Conservation (phyloP, 2,888 invertebrate species). For the Sphaerolaimus hirsutus region DNA sequence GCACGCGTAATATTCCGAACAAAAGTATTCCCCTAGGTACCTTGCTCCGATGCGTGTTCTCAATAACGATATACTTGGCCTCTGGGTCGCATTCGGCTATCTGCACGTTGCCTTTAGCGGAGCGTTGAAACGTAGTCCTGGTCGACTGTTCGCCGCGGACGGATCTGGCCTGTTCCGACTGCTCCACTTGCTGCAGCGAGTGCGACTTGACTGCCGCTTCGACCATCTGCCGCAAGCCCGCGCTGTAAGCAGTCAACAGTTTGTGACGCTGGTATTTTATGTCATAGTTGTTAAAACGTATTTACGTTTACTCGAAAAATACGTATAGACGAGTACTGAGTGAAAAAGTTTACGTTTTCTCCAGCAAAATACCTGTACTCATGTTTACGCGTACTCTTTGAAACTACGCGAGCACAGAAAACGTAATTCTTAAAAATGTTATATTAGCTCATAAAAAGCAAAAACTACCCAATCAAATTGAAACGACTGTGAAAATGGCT, state of each 20-base stretch:
- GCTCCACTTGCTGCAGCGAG: slow-evolving; percentile 23
- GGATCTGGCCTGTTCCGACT: slow-evolving; percentile 21
- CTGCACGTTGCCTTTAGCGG: slow-evolving; percentile 30
- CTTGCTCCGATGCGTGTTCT: slow-evolving; percentile 28
- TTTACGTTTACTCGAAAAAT: no score
- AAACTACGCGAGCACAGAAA: no score
- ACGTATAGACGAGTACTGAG: no score
- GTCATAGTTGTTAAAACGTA: no score
- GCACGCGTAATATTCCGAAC: not conserved
- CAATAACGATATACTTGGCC: slow-evolving; percentile 29
- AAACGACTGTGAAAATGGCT: no score
- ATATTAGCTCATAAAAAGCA: no score
- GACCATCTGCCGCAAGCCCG: slow-evolving; percentile 16
- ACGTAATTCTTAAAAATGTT: no score
- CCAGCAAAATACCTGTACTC: no score
- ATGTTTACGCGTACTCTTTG: no score
- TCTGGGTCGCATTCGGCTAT: slow-evolving; percentile 29
- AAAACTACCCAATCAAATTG: no score
- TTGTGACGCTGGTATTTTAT: no score
- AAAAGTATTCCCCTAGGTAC: slow-evolving; percentile 4
- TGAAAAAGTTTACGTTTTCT: no score
- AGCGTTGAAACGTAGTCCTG: slow-evolving; percentile 34
- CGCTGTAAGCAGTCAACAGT: slow-evolving; percentile 6
- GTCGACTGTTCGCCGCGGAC: slow-evolving; percentile 29
- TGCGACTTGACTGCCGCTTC: slow-evolving; percentile 26